Evolutionary conservation across 2,888 invertebrate species (phyloP).

Genomic region (Myopa tessellatipennis): DNA sequence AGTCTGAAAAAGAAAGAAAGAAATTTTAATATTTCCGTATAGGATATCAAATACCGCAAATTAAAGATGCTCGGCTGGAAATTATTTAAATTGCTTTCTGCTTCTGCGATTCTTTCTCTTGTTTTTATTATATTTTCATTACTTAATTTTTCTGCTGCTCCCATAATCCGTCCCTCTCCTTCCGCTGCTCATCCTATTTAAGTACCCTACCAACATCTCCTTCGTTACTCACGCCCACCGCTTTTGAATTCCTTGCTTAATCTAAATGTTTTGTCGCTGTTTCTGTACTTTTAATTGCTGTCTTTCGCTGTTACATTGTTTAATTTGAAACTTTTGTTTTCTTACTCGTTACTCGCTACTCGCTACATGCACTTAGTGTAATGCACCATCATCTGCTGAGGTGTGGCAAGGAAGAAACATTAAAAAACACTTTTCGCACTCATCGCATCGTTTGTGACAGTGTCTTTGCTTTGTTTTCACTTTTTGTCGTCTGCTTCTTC

Average conservation of each 20-base stretch:
- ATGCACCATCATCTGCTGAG: background rate
- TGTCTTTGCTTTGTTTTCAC: background rate
- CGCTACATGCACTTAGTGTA: background rate
- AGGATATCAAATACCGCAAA: background rate
- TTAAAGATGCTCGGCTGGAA: background rate
- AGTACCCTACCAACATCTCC: too few species aligned
- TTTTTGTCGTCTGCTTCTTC: background rate
- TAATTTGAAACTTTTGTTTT: slow-evolving; percentile 4
- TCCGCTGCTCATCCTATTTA: too few species aligned
- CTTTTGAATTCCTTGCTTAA: background rate
- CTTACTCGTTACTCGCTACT: background rate
- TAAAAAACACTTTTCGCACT: slow-evolving; percentile 20
- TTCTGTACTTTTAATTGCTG: background rate
- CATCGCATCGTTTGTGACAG: background rate
- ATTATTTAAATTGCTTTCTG: background rate
- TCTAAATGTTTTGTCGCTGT: background rate
- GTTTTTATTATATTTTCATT: background rate
- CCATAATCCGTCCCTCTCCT: too few species aligned
- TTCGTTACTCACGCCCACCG: background rate
- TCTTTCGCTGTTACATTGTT: background rate
- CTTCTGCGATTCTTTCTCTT: background rate
- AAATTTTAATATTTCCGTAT: background rate
- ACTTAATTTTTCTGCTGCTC: too few species aligned
- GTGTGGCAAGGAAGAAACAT: background rate
- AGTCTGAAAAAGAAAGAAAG: background rate